phyloP scores from a whole-genome alignment of 2,113 vertebrate species.

The Ibidorhyncha struthersii region DNA sequence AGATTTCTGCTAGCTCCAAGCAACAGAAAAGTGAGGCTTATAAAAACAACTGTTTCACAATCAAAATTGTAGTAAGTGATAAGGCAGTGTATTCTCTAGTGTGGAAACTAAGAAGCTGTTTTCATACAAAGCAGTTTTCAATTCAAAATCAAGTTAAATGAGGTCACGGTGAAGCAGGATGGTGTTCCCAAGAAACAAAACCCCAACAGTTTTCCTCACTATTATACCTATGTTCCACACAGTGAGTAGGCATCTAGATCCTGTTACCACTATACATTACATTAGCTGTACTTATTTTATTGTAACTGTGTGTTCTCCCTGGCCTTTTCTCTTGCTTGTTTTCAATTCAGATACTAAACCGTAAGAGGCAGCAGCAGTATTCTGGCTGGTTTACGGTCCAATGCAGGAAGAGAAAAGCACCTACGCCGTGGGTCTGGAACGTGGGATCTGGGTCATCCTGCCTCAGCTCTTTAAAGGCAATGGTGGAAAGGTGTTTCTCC shows the following conservation, averaged over 20 bases:
- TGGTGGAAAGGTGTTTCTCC: not conserved
- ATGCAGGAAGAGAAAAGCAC: not conserved
- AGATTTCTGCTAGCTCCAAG: not conserved
- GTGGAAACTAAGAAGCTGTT: constrained; percentile 10
- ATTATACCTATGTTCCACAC: not conserved
- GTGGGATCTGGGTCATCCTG: not conserved
- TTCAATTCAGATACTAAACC: not conserved
- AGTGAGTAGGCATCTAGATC: not conserved
- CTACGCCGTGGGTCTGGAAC: not conserved
- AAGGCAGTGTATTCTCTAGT: constrained; percentile 1
- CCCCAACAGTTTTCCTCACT: not conserved
- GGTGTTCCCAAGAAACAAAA: not conserved
- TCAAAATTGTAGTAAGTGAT: not conserved
- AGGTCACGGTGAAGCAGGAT: not conserved
- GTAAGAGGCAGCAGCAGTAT: not conserved
- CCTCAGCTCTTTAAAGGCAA: not conserved
- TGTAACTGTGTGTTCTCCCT: not conserved
- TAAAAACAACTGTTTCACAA: constrained; percentile 35
- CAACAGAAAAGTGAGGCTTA: not conserved
- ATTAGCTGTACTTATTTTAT: not conserved
- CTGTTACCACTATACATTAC: not conserved
- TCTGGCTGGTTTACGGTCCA: not conserved
- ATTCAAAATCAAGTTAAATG: not conserved
- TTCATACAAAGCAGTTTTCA: not conserved
- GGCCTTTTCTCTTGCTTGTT: not conserved